Conservation (phyloP, 2,888 invertebrate species). For the Saturnia pavonia region DNA sequence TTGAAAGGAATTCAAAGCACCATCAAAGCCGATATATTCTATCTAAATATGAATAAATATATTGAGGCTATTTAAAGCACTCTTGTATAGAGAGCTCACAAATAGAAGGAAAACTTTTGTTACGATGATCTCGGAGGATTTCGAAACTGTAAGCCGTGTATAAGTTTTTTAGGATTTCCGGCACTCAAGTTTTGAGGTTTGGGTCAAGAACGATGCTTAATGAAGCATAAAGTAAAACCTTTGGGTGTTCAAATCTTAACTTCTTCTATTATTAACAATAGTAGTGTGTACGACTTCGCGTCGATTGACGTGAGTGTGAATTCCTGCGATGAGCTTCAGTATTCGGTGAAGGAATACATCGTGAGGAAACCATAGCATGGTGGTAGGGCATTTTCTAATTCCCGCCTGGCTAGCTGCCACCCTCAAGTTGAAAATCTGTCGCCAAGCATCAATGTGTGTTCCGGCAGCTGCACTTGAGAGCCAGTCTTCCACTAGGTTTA, state of each 20-base stretch:
- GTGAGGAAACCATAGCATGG: too few relatives aligned
- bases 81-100: conserved; percentile 10
- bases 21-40: not conserved
- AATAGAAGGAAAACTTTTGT: conserved; percentile 20
- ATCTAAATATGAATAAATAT: conserved; percentile 15
- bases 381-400: too few relatives aligned
- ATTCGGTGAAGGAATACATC: too few relatives aligned
- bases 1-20: not conserved
- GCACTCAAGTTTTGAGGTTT: not conserved
- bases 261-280: not conserved
- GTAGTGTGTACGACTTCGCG: too few relatives aligned
- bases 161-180: conserved; percentile 16
- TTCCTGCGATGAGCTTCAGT: too few relatives aligned
- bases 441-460: too few relatives aligned
- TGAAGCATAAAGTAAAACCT: not conserved
- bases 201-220: not conserved
- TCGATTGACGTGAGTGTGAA: too few relatives aligned
- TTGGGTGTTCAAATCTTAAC: not conserved
- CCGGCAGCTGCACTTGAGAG: too few relatives aligned
- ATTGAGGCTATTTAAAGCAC: conserved; percentile 17
- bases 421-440: too few relatives aligned
- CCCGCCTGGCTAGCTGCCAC: too few relatives aligned
- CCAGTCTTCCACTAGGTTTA: too few relatives aligned
- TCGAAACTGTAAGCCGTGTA: conserved; percentile 18
- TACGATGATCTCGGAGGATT: conserved; percentile 17